Evolutionary conservation across 2,113 vertebrate genomes (phyloP), one percentile per base, ranked within the genome.

Genomic region (Calonectris borealis): DNA sequence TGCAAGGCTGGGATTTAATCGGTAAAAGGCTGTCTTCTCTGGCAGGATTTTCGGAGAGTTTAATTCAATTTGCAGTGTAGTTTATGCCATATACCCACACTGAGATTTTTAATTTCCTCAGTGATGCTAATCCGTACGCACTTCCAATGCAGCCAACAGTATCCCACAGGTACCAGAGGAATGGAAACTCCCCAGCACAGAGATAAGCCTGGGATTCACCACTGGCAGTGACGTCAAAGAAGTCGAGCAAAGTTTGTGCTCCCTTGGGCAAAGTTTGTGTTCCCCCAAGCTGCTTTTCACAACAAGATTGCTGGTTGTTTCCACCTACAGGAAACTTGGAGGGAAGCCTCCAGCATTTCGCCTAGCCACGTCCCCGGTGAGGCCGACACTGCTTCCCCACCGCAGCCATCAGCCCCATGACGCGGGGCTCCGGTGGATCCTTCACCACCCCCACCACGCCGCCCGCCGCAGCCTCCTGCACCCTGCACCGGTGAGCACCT

Each of bases 91-190:
- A 78, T 82, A 73, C 4, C n/a, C 84, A 69, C 91, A 73, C 34
- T 54, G n/a, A 87, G 81, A 83, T 71, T 82, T 94, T 87, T 49
- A n/a, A 91, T 95, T 94, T 94, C 46, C 81, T 87, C 65, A 40
- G n/a, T 21, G 57, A 78, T 57, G 77, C 40, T 84, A 69, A 91
- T 65, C 1, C 0, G 52, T 62, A 49, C 0, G 0, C 40, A 24
- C 25, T 91, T 76, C 66, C 51, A 75, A 38, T 9, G 38, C 38
- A 16, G 32, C 52, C 66, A 76, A 88, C 27, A 83, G 66, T 36
- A 92, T 61, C 42, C 49, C 80, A 93, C 36, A 83, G 84, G 91
- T 94, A 92, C 40, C 52, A 61, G 34, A 84, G 68, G 5, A 88
- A n/a, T 26, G 31, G 65, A 85, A 91, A 94, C 32, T 84, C 66